Evolutionary conservation across 2,113 vertebrate species (phyloP).

Genomic region (Fregetta grallaria): DNA sequence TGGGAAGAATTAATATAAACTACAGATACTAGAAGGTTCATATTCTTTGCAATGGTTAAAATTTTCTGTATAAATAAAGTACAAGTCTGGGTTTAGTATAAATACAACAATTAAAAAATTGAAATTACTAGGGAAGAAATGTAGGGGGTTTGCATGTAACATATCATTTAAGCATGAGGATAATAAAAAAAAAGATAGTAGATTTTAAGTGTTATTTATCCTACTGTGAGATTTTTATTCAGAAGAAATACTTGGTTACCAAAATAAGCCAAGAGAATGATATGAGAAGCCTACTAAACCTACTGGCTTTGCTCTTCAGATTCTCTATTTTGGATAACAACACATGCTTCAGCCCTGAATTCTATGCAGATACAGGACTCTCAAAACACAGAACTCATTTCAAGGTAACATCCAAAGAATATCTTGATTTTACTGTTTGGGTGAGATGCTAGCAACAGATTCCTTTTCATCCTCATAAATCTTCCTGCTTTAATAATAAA

Average conservation of each 20-base stretch:
- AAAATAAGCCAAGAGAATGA: neutral
- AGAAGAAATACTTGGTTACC: neutral
- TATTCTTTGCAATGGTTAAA: constrained; percentile 80
- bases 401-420: neutral
- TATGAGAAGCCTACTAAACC: neutral
- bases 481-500: neutral
- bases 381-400: neutral
- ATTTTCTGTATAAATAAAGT: constrained; percentile 50
- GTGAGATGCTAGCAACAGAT: neutral
- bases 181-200: constrained; percentile 48
- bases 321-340: neutral
- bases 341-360: neutral
- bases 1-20: constrained; percentile 57
- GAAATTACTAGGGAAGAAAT: neutral
- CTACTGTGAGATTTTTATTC: constrained; percentile 16
- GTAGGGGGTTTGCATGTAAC: constrained; percentile 67
- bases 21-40: constrained; percentile 65
- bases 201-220: neutral
- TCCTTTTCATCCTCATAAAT: neutral
- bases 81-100: constrained; percentile 9
- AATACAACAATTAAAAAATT: constrained; percentile 16
- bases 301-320: neutral
- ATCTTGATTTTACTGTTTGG: neutral
- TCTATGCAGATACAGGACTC: neutral
- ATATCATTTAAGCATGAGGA: constrained; percentile 88